phyloP scores from a whole-genome alignment of 2,113 vertebrate species.

The Alosa alosa region DNA sequence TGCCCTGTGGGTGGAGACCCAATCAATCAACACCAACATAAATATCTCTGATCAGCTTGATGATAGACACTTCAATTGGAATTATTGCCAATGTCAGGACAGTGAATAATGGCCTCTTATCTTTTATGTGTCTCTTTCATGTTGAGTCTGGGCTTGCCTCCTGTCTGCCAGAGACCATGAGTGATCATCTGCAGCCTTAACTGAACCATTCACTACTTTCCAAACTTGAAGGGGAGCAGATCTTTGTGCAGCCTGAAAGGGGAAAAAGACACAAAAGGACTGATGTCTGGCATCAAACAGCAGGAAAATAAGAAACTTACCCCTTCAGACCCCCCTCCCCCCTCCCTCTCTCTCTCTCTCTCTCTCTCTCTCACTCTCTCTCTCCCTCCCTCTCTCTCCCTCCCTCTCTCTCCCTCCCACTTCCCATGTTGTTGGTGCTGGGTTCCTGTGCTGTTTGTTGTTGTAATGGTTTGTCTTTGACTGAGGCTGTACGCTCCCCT shows the following conservation, averaged over 20 bases:
- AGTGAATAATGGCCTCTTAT: neutral
- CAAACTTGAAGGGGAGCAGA: no score
- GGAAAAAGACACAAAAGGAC: no score
- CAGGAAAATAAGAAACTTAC: neutral
- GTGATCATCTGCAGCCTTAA: neutral
- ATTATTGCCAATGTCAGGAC: neutral
- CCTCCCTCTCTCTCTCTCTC: constrained; percentile 20
- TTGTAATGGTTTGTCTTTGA: neutral
- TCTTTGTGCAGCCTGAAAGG: neutral
- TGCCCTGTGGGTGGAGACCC: neutral
- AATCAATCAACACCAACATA: neutral
- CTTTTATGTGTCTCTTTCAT: neutral
- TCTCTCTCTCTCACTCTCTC: neutral
- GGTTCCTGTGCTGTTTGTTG: neutral
- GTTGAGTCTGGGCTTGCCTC: neutral
- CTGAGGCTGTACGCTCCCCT: neutral
- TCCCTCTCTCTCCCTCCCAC: neutral
- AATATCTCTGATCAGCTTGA: neutral
- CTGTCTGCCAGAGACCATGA: neutral
- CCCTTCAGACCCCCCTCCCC: constrained; percentile 34
- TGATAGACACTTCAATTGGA: neutral
- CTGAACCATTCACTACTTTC: neutral
- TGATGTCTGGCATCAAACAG: constrained; percentile 3
- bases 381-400: no score
- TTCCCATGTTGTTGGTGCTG: no score